These are phyloP conservation scores for Apogon talboti DNA, from an alignment of 2,797 vertebrate genomes.

Conservation along the genomic window DNA sequence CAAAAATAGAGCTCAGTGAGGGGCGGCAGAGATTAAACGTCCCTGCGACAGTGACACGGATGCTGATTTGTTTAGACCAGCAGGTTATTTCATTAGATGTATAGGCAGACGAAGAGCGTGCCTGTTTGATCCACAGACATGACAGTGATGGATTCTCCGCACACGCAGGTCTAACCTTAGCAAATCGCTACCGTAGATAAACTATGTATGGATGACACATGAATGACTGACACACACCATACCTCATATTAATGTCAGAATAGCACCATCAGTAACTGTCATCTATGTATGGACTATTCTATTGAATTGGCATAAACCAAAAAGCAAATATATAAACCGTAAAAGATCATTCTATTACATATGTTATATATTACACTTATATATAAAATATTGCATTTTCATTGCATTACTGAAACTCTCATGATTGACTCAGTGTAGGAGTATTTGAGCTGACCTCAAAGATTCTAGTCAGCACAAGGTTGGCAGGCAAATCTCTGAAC, in stretches of 20 bases:
- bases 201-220: constrained; percentile 49
- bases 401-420: too few species aligned
- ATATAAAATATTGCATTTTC: too few species aligned
- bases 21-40: constrained; percentile 25
- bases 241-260: constrained; percentile 35
- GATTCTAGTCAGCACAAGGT: too few species aligned
- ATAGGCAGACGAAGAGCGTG: constrained; percentile 50
- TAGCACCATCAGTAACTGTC: constrained; percentile 18
- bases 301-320: too few species aligned
- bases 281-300: neutral
- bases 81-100: constrained; percentile 75
- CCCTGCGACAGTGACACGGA: constrained; percentile 68
- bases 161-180: constrained; percentile 40
- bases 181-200: constrained; percentile 47
- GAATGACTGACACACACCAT: constrained; percentile 35
- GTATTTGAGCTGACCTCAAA: too few species aligned
- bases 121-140: constrained; percentile 54
- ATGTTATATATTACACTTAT: too few species aligned
- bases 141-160: constrained; percentile 74
- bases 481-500: too few species aligned
- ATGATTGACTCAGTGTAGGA: too few species aligned
- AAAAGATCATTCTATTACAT: too few species aligned
- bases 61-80: constrained; percentile 68
- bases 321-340: too few species aligned
- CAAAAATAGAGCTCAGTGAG: constrained; percentile 25